These are phyloP conservation scores for Cyanocitta stelleri DNA, from an alignment of 2,113 vertebrate species.

Conservation along the genomic window DNA sequence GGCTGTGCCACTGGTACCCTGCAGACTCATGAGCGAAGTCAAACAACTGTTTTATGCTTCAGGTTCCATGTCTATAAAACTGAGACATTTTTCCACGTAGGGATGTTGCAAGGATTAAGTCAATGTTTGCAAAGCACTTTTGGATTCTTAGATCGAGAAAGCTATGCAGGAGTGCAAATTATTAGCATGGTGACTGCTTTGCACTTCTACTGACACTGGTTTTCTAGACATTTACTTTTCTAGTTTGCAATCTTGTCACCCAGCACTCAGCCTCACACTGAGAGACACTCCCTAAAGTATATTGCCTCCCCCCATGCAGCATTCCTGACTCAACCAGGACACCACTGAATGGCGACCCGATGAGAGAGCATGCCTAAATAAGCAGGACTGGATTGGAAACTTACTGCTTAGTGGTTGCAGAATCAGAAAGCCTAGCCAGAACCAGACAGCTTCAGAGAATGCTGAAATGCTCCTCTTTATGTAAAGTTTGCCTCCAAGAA, in stretches of 20 bases:
- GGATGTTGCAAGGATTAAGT: conserved; percentile 19
- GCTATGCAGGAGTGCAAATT: conserved; percentile 2
- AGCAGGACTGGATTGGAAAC: conserved; percentile 52
- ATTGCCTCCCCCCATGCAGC: conserved; percentile 33
- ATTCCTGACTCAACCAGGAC: conserved; percentile 53
- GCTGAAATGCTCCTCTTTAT: conserved; percentile 38
- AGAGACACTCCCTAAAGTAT: conserved; percentile 51
- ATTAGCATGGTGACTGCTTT: neutral
- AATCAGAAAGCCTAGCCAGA: conserved; percentile 52
- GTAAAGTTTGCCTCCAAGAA: conserved; percentile 38
- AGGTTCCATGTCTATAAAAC: neutral
- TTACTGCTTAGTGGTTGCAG: conserved; percentile 48
- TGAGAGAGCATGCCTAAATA: conserved; percentile 53
- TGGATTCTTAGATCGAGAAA: neutral
- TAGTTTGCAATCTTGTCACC: conserved; percentile 6
- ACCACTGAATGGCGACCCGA: conserved; percentile 9
- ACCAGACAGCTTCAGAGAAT: conserved; percentile 35
- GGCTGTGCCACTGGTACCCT: neutral
- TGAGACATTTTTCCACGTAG: neutral
- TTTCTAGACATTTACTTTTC: conserved; percentile 35
- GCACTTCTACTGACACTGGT: conserved; percentile 3
- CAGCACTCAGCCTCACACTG: conserved; percentile 3
- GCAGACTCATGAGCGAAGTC: neutral
- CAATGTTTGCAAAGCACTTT: conserved; percentile 48
- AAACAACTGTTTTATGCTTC: neutral